These are phyloP conservation scores for Loris lydekkerianus DNA, from an alignment of 2,797 vertebrate species.

Conservation along the genomic window DNA sequence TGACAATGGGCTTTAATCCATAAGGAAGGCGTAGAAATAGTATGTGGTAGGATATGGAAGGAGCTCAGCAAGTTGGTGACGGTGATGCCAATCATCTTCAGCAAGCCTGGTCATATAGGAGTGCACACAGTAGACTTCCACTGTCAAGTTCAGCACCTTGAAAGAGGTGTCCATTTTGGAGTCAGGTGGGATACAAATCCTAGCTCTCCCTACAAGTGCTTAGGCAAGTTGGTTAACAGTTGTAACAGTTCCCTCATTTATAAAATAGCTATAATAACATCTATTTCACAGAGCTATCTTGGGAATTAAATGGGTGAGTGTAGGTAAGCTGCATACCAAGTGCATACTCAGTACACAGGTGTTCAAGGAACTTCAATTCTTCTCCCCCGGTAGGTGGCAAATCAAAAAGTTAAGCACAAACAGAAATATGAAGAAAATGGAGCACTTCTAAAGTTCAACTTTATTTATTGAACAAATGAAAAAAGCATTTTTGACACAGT, in stretches of 20 bases:
- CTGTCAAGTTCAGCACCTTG: neutral
- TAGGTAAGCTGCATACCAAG: neutral
- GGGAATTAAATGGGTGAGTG: neutral
- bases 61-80: neutral
- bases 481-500: slow-evolving; percentile 59
- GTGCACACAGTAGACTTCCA: neutral
- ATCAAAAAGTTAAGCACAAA: slow-evolving; percentile 64
- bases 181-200: neutral
- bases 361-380: slow-evolving; percentile 7
- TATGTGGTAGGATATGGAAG: neutral
- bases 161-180: neutral
- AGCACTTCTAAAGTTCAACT: slow-evolving; percentile 58
- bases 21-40: neutral
- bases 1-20: neutral
- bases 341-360: neutral
- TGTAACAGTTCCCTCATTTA: neutral
- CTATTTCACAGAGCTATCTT: neutral
- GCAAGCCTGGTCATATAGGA: neutral
- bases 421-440: slow-evolving; percentile 69
- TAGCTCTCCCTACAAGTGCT: neutral
- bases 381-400: slow-evolving; percentile 30
- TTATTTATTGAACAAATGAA: slow-evolving; percentile 65
- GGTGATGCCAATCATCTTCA: neutral
- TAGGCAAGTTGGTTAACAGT: slow-evolving; percentile 3
- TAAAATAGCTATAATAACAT: neutral